A percentile compares a stretch with the other conserved stretches of the same genome.
These are phyloP conservation scores for Dasypogon diadema DNA, from an alignment of 2,888 invertebrate genomes.

Conservation along the genomic window DNA sequence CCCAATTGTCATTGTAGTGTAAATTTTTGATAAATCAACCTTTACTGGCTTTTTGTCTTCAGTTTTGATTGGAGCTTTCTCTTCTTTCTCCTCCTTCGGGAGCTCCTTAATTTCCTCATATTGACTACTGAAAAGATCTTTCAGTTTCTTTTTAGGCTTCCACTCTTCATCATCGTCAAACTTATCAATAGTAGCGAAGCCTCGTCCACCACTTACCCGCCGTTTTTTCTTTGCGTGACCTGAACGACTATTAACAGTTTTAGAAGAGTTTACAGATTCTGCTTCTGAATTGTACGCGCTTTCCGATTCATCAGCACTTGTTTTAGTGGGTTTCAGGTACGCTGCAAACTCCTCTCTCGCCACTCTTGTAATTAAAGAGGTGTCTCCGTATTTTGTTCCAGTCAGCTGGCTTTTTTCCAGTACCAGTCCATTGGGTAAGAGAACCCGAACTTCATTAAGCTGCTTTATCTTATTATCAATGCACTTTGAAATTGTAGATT, in stretches of 20 bases:
- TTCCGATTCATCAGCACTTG: not conserved
- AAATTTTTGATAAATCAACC: constrained; percentile 60
- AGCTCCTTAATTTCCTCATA: too few species aligned
- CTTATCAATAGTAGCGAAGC: constrained; percentile 55
- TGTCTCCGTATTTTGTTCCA: not conserved
- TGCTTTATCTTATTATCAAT: constrained; percentile 25
- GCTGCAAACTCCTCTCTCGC: not conserved
- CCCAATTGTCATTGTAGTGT: constrained; percentile 60
- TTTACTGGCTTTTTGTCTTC: constrained; percentile 50
- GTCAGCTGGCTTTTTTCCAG: constrained; percentile 1
- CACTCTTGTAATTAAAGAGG: not conserved
- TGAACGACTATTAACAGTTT: not conserved
- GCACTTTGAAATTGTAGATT: constrained; percentile 7
- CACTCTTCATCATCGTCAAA: constrained; percentile 28
- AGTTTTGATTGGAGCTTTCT: too few species aligned
- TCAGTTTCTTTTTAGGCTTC: not conserved
- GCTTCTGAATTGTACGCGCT: not conserved
- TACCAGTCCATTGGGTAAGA: constrained; percentile 22
- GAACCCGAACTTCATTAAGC: not conserved
- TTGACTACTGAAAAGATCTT: constrained; percentile 49
- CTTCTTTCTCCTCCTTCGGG: constrained; percentile 56
- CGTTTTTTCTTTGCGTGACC: constrained; percentile 25
- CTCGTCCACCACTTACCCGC: constrained; percentile 18
- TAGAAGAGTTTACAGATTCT: not conserved
- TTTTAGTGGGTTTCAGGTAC: not conserved